Conservation (phyloP, 2,888 invertebrate species). For the Tinea semifulvella region DNA sequence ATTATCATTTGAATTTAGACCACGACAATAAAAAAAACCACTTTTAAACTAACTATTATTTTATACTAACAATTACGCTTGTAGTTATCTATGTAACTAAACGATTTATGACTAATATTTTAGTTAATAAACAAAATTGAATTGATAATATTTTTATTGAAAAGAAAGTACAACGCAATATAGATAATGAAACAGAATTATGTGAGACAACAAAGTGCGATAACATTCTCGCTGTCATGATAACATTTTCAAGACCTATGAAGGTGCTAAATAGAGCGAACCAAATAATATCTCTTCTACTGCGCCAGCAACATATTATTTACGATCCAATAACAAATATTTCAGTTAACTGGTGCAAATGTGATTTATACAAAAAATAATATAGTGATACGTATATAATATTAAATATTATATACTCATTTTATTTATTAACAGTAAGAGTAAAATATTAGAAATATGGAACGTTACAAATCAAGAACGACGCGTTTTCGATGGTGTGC, state of each 20-base stretch:
- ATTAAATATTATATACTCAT: constrained; percentile 9
- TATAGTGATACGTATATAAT: constrained; percentile 13
- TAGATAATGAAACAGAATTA: no score
- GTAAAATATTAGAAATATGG: constrained; percentile 31
- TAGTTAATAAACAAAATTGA: no score
- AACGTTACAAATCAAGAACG: constrained; percentile 38
- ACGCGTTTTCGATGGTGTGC: constrained; percentile 43
- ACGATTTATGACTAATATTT: no score
- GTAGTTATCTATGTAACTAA: no score
- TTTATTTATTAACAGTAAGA: constrained; percentile 2
- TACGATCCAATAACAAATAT: not conserved
- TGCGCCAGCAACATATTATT: constrained; percentile 1
- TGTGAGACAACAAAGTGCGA: constrained; percentile 14
- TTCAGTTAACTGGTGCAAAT: constrained; percentile 35
- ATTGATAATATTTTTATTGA: no score
- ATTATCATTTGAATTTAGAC: no score
- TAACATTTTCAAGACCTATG: not conserved
- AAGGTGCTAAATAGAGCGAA: not conserved
- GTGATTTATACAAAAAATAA: constrained; percentile 51
- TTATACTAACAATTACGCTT: no score
- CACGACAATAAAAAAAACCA: no score
- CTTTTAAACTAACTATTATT: no score
- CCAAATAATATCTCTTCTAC: not conserved
- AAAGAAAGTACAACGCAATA: no score
- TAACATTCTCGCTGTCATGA: constrained; percentile 3